A percentile compares a stretch with the other conserved stretches of the same genome.
phyloP scores from a whole-genome alignment of 2,888 invertebrate species.

The Shargacucullia verbasci region DNA sequence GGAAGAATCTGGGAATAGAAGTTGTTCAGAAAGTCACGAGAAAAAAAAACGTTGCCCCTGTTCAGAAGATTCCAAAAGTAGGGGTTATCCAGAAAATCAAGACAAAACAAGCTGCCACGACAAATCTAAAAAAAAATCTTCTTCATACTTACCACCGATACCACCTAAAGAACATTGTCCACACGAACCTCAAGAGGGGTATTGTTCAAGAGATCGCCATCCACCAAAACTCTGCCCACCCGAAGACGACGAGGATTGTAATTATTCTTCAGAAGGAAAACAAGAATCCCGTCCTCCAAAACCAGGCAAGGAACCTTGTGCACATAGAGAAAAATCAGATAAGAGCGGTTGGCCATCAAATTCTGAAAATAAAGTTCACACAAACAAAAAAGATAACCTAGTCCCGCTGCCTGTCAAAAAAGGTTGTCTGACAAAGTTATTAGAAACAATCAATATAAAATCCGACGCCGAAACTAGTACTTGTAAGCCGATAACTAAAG shows the following conservation, averaged over 20 bases:
- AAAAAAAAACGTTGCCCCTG: no score
- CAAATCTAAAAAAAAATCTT: not conserved
- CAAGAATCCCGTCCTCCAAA: not conserved
- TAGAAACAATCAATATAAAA: not conserved
- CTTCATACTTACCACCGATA: constrained; percentile 1
- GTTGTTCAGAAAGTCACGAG: no score
- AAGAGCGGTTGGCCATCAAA: constrained; percentile 4
- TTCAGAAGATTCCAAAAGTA: no score
- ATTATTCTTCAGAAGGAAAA: not conserved
- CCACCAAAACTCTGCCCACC: not conserved
- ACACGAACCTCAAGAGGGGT: not conserved
- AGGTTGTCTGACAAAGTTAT: constrained; percentile 5
- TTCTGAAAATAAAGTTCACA: not conserved
- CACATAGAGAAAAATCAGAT: constrained; percentile 2
- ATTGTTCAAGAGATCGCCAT: not conserved
- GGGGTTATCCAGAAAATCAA: not conserved
- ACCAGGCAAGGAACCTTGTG: not conserved
- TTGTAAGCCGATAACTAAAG: not conserved
- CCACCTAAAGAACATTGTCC: not conserved
- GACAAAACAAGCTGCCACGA: not conserved
- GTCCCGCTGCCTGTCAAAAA: not conserved
- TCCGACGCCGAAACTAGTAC: constrained; percentile 3
- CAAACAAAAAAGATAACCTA: not conserved
- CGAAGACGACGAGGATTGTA: not conserved
- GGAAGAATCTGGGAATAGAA: no score